A percentile compares a stretch with the other conserved stretches of the same genome.
Evolutionary conservation across 2,797 vertebrate species (phyloP).

Genomic region (Synaphobranchus kaupii): DNA sequence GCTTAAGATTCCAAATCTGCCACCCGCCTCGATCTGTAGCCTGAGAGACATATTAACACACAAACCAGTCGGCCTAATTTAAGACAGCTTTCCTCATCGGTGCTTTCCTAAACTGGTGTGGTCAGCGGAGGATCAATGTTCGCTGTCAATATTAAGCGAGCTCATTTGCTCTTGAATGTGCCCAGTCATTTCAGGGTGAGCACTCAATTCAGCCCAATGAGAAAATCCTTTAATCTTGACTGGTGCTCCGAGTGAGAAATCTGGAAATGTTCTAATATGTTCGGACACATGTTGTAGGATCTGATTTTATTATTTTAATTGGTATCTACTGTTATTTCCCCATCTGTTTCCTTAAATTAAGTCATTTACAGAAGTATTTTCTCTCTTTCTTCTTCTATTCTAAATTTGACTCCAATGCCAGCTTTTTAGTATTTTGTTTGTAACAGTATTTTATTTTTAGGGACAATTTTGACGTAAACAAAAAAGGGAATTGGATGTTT

Average conservation of each 20-base stretch:
- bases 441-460: background rate
- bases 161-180: constrained; percentile 95
- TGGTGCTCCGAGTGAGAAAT: constrained; percentile 88
- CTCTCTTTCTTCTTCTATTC: constrained; percentile 51
- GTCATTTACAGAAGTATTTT: constrained; percentile 36
- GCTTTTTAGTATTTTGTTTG: background rate
- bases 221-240: constrained; percentile 99
- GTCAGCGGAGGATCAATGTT: constrained; percentile 87
- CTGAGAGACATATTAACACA: constrained; percentile 34
- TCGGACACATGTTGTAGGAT: constrained; percentile 90
- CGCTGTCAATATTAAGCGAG: constrained; percentile 91
- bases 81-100: constrained; percentile 71
- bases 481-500: background rate
- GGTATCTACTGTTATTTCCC: constrained; percentile 76
- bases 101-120: constrained; percentile 77
- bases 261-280: constrained; percentile 93
- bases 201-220: constrained; percentile 91
- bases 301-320: constrained; percentile 99
- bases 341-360: constrained; percentile 48
- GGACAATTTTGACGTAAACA: background rate
- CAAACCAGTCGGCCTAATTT: constrained; percentile 35
- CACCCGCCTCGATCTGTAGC: constrained; percentile 21
- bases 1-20: constrained; percentile 29
- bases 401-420: constrained; percentile 19
- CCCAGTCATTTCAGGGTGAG: constrained; percentile 89